Evolutionary conservation across 2,797 vertebrate species (phyloP).

Genomic region (Mus spretus): DNA sequence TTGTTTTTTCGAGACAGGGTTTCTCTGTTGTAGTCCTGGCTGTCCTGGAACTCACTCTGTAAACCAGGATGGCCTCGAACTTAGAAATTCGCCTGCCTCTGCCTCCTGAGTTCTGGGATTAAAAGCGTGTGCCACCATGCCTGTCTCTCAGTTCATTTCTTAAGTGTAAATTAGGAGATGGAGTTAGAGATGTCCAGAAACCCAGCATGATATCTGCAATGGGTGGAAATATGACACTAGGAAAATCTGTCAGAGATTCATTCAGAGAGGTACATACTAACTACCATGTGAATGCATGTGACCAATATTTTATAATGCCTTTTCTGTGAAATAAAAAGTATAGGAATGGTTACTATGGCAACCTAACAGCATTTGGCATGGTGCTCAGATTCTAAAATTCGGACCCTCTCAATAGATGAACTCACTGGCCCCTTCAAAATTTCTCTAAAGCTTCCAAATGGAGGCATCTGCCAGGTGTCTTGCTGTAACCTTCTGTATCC

Average conservation of each 20-base stretch:
- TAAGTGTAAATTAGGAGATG: conserved; percentile 34
- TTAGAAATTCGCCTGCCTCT: too few relatives aligned
- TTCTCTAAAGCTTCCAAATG: conserved; percentile 64
- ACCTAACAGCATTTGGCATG: conserved; percentile 59
- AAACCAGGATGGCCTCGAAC: too few relatives aligned
- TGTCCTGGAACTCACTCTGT: too few relatives aligned
- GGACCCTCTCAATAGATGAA: conserved; percentile 63
- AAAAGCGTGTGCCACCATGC: too few relatives aligned
- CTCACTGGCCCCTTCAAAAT: conserved; percentile 44
- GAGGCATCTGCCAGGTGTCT: conserved; percentile 25
- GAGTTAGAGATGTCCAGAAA: background rate
- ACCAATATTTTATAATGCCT: conserved; percentile 7
- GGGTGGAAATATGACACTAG: background rate
- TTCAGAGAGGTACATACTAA: conserved; percentile 45
- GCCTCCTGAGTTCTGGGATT: too few relatives aligned
- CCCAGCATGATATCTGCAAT: background rate
- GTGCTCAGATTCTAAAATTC: conserved; percentile 67
- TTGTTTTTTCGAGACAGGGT: too few relatives aligned
- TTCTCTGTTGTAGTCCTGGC: too few relatives aligned
- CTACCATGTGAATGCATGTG: background rate
- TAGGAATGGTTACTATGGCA: conserved; percentile 65
- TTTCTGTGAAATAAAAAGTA: conserved; percentile 39
- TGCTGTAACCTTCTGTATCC: background rate
- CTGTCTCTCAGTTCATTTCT: background rate
- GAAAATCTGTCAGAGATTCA: conserved; percentile 27